Base-by-base conservation (phyloP, 2,113 vertebrate genomes). In the Apodemus speciosus region DNA sequence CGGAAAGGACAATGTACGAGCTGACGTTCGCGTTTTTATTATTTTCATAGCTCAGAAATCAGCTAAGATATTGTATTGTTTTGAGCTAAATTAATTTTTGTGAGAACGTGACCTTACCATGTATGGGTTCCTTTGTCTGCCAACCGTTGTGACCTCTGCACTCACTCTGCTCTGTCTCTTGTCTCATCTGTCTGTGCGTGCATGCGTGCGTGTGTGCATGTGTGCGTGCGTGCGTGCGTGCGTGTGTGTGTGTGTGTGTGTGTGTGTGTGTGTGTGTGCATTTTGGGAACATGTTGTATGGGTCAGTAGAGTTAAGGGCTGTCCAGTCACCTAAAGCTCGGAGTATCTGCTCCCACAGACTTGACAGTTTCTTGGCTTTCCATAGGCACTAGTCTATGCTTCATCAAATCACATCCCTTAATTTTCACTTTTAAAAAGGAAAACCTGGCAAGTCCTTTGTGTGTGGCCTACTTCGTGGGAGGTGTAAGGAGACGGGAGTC, bases 71-170 rank as follows among this genome's bases (percentile, higher is more conserved):
- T 2, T 43, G 79, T 86, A 72, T 58, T 72, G 40, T 79, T 58
- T 87, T 66, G 69, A 64, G 69, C 20, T 72, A 75, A 58, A 11
- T 73, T 71, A 3, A 46, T 64, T 94, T 94, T 86, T 90, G 10
- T 18, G 66, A 88, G 86, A 72, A 88, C 30, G 14, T n/a, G 4
- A 75, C 43, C 27, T 43, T n/a, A 35, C 25, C 18, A 11, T 56
- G 21, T 20, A 62, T 4, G 32, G 13, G 27, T 0, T 23, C 20
- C 11, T 86, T 85, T 35, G 10, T 72, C 7, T 79, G 30, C 16
- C 27, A 73, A 0, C 43, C 21, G 60, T 15, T 60, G 21, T 8
- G 13, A 13, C 62, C 27, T 30, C 60, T 62, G 60, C 2, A 1
- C 60, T 2, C 25, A 0, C 25, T 27, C 23, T 25, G n/a, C 9